Evolutionary conservation across 2,888 invertebrate species (phyloP).

Genomic region (Scaptomyza caliginosa): DNA sequence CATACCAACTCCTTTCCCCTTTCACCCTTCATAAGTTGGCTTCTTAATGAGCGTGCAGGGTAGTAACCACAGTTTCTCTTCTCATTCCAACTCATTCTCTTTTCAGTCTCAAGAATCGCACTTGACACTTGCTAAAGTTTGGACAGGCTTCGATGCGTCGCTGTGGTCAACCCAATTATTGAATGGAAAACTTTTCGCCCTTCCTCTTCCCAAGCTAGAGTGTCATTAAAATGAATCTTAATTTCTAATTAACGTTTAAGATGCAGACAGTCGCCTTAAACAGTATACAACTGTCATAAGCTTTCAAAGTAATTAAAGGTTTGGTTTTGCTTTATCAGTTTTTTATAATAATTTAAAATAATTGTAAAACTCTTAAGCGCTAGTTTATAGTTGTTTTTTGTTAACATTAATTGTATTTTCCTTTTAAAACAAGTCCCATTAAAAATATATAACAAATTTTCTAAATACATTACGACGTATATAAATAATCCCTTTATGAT

Average conservation of each 20-base stretch:
- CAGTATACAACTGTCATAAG: constrained; percentile 35
- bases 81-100: too few relatives aligned
- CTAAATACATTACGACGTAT: too few relatives aligned
- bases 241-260: constrained; percentile 50
- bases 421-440: too few relatives aligned
- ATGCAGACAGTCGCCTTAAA: constrained; percentile 14
- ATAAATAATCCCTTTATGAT: too few relatives aligned
- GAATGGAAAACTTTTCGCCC: constrained; percentile 22
- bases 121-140: constrained; percentile 36
- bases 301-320: constrained; percentile 27
- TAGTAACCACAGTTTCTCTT: constrained; percentile 12
- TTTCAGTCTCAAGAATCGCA: not conserved
- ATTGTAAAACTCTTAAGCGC: too few relatives aligned
- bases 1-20: not conserved
- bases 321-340: too few relatives aligned
- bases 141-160: constrained; percentile 15
- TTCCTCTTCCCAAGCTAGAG: not conserved
- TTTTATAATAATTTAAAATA: too few relatives aligned
- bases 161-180: constrained; percentile 42
- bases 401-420: too few relatives aligned
- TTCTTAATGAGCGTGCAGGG: constrained; percentile 34
- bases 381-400: too few relatives aligned
- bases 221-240: constrained; percentile 47
- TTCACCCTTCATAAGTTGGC: not conserved
- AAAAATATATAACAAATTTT: too few relatives aligned